phyloP scores from a whole-genome alignment of 2,888 invertebrate species.

The Dryocosmus kuriphilus region DNA sequence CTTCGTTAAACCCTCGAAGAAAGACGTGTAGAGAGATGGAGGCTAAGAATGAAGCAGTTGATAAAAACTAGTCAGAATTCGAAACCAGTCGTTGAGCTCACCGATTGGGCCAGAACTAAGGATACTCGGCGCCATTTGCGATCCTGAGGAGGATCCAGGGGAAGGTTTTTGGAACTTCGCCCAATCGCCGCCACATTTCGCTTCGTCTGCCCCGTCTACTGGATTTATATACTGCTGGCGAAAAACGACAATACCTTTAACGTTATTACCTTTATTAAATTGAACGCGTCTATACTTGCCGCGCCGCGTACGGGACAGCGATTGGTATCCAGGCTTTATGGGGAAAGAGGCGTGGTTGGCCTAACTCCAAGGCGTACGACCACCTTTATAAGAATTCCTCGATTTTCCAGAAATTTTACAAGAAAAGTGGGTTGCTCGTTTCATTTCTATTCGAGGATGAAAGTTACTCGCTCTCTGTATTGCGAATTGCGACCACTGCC shows the following conservation, averaged over 20 bases:
- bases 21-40: conserved; percentile 12
- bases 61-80: conserved; percentile 49
- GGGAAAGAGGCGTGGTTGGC: conserved; percentile 71
- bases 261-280: conserved; percentile 77
- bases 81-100: conserved; percentile 51
- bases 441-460: conserved; percentile 12
- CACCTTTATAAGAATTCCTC: conserved; percentile 52
- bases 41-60: conserved; percentile 55
- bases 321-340: conserved; percentile 66
- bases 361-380: conserved; percentile 60
- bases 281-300: conserved; percentile 64
- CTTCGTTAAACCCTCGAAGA: conserved; percentile 69
- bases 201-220: conserved; percentile 56
- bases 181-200: conserved; percentile 75
- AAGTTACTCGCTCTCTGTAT: conserved; percentile 10
- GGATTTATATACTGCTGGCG: conserved; percentile 62
- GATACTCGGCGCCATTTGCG: conserved; percentile 50
- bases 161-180: conserved; percentile 73
- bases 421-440: conserved; percentile 27
- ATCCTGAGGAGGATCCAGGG: conserved; percentile 45
- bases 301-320: conserved; percentile 58
- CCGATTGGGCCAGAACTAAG: conserved; percentile 51
- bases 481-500: conserved; percentile 19
- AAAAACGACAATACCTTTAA: conserved; percentile 74
- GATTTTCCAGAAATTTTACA: conserved; percentile 54